Base-by-base conservation (phyloP, 2,888 invertebrate genomes). In the Hirtodrosophila histrioides region DNA sequence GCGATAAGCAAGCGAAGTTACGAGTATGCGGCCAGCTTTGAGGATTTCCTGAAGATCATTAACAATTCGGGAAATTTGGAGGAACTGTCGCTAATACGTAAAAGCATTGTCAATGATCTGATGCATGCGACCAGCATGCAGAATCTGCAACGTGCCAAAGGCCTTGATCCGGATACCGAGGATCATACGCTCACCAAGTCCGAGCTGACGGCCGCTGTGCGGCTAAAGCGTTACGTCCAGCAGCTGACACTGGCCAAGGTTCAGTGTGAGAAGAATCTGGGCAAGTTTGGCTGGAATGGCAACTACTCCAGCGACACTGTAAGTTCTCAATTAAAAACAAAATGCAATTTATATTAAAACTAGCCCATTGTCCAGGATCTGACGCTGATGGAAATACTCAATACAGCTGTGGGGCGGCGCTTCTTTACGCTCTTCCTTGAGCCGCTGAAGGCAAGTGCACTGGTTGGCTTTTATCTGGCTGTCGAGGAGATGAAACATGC, bases 51-150 rank as follows among this genome's bases (percentile, higher is more conserved):
- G 67, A 94, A 95, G 75, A 94, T 97, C 86, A 97, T 98, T 56
- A 95, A 95, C 80, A 95, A 94, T 85, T 96, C 96, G 70, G 94
- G 94, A 76, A 96, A 96, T 91, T 92, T 97, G 65, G 97, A 97
- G 90, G 95, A 96, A 75, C 93, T 98, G 41, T 96, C 96, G 89
- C 94, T 96, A 89, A 95, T 97, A 90, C 94, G 96, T 93, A 96
- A 92, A 84, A 96, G 96, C 85, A 97, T 98, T 76, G 96, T 97
- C 4, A 96, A 96, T 43, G 97, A 97, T 93, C 95, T 98, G 80
- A 97, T 98, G 96, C 97, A 98, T 93, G 97, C 97, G 0, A 97
- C 97, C 11, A 97, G 97, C 1, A 94, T 97, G 75, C 97, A 97
- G 92, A 97, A 97, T 89, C 93, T 97, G 66, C 97, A 97, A 92